Evolutionary conservation across 2,888 invertebrate species (phyloP).

Genomic region (Nomada flava): DNA sequence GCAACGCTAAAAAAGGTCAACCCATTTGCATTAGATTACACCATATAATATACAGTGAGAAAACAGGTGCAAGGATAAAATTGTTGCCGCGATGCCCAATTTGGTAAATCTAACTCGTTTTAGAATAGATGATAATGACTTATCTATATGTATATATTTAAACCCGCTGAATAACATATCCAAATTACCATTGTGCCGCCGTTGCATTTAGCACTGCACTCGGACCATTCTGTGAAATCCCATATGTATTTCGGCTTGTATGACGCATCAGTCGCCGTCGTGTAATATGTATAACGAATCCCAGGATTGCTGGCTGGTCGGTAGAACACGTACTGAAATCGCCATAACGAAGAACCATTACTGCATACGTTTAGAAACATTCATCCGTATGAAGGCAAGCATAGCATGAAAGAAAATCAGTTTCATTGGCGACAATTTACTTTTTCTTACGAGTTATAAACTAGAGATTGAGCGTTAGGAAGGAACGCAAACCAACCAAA

Average conservation of each 20-base stretch:
- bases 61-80: background rate
- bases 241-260: conserved; percentile 88
- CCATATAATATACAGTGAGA: background rate
- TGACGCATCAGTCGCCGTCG: conserved; percentile 85
- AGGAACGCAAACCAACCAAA: too few relatives aligned
- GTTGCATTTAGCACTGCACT: conserved; percentile 91
- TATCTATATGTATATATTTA: background rate
- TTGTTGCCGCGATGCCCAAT: background rate
- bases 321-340: conserved; percentile 72
- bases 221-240: conserved; percentile 92
- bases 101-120: background rate
- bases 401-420: too few relatives aligned
- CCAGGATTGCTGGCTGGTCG: conserved; percentile 88
- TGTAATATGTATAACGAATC: conserved; percentile 92
- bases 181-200: conserved; percentile 87
- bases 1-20: too few relatives aligned
- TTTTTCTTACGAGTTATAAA: too few relatives aligned
- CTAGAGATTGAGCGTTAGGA: too few relatives aligned
- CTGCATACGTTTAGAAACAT: background rate
- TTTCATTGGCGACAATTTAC: too few relatives aligned
- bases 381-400: too few relatives aligned
- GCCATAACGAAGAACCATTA: background rate
- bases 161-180: conserved; percentile 22
- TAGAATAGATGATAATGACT: conserved; percentile 1
- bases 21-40: background rate